Evolutionary conservation across 2,888 invertebrate genomes (phyloP), one percentile per base, ranked within the genome.

Genomic region (Nomada ruficornis): DNA sequence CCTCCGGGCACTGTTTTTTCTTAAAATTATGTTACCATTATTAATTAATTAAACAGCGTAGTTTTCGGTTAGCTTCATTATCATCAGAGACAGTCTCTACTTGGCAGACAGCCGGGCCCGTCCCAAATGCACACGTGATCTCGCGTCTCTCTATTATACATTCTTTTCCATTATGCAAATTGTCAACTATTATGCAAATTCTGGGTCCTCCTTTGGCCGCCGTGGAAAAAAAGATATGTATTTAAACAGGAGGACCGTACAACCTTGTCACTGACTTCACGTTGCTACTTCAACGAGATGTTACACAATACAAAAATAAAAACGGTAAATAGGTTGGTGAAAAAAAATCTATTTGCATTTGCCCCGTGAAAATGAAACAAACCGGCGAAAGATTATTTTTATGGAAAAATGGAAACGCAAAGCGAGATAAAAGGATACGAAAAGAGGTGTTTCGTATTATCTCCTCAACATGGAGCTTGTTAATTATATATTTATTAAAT

Each of bases 151-250:
- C 77, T 76, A 80, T 86, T 84, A 84, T 84, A 77, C 88, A 82
- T 86, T 86, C 88, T 88, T 88, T 86, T 82, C 82, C 84, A 87
- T 87, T 87, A 87, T 87, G 87, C 88, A 87, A 88, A 87, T 87
- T 80, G 80, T 64, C 68, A 69, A 78, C 84, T 84, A 84, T 87
- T 87, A 87, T 87, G 87, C 80, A 87, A 84, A 87, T 87, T 64
- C 59, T 26, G 44, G 20, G 60, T 57, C 75, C 78, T 82, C 65
- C 86, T 84, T 84, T 76, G 78, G 77, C 55, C 54, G 68, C 26
- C 72, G 69, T 15, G 73, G 62, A 72, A 36, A 82, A 77, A 83
- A 80, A 80, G 85, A 86, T 86, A 86, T 82, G 82, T 84, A 82
- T 84, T 82, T 86, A 84, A 87, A 78, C 74, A 75, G 64, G 50